A percentile compares a stretch with the other conserved stretches of the same genome.
phyloP scores from a whole-genome alignment of 2,113 vertebrate species.

The Elgaria multicarinata region DNA sequence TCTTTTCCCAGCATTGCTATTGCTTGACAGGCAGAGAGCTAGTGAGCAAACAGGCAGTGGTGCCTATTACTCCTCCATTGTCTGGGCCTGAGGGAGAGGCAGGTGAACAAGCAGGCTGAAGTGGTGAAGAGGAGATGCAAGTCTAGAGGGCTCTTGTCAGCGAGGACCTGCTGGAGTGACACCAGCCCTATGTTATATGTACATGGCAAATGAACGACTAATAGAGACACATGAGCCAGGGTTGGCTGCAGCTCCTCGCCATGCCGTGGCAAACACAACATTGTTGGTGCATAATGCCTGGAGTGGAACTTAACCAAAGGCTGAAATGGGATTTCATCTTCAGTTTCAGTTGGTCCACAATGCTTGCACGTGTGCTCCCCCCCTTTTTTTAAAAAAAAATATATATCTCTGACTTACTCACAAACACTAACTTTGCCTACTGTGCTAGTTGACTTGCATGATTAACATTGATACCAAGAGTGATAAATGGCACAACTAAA shows the following conservation, averaged over 20 bases:
- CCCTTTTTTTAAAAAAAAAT: neutral
- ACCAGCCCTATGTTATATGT: neutral
- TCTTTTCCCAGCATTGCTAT: no score
- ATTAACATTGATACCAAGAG: neutral
- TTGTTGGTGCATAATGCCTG: neutral
- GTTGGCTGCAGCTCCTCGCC: neutral
- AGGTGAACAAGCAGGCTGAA: no score
- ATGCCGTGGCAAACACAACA: neutral
- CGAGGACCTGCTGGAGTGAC: no score
- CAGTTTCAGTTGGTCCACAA: neutral
- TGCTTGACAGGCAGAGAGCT: no score
- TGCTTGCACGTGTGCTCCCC: neutral
- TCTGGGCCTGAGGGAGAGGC: no score
- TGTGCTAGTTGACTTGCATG: neutral
- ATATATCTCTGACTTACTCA: neutral
- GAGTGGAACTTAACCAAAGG: neutral
- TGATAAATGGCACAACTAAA: slow-evolving; percentile 7
- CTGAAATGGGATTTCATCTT: neutral
- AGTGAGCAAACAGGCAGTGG: no score
- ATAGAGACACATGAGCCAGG: neutral
- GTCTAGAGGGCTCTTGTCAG: no score
- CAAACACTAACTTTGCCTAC: neutral
- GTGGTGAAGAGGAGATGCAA: no score
- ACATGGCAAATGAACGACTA: neutral
- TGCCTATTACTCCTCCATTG: no score